Base-by-base conservation (phyloP, 2,797 vertebrate species). In the Haliaeetus vocifer region DNA sequence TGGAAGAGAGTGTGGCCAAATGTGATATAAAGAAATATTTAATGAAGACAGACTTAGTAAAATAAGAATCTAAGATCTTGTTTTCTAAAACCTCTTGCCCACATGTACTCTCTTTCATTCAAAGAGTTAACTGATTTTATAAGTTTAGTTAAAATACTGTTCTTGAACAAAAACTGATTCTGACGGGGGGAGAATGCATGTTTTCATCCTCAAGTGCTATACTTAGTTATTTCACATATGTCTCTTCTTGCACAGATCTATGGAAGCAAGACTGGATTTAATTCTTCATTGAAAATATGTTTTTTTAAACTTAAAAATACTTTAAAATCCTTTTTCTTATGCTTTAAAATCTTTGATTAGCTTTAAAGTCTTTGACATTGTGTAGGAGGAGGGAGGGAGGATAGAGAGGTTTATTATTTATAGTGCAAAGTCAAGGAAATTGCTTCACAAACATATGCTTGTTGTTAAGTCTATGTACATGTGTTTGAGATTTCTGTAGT, bases 401-500 rank as follows among this genome's bases (percentile, higher is more conserved):
- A 42, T 26, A 61, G 80, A 1, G 4, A 82, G 59, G 71, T 90
- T 95, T 90, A 91, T 94, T 88, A 75, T 93, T 96, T 67, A 38
- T 29, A 81, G 70, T 50, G 85, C 77, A 73, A 81, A 94, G 55
- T 18, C 55, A 37, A 88, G 86, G 94, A 88, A 95, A 92, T 88
- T 86, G 56, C 63, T 94, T 83, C 80, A 80, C 80, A 72, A 62
- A 56, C 95, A 96, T 77, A 11, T 90, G 95, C 74, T 90, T 65
- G 44, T 26, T 90, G 81, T 95, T 96, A 95, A 67, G 74, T 37
- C 85, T 26, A 0, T 80, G 14, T 73, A 86, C 87, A 90, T 68
- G 79, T 94, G 93, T 84, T 94, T 70, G 88, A 85, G 56, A 95
- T 96, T 96, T 82, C 63, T 92, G 79, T 21, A 44, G 45, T 47